Conservation (phyloP, 2,797 vertebrate species). For the Oreochromis grahami region DNA sequence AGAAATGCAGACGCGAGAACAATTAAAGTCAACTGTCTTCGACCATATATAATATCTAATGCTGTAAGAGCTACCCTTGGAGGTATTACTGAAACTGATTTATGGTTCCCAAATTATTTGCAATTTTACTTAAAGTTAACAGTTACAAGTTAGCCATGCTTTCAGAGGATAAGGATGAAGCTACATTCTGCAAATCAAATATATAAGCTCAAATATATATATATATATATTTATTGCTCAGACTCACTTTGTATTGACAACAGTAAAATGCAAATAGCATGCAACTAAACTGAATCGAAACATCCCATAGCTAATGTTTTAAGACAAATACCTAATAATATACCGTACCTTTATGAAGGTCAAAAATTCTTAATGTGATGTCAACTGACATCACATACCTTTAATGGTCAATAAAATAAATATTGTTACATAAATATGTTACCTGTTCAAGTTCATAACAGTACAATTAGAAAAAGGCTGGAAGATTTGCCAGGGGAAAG, state of each 20-base stretch:
- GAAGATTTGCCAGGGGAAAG: not conserved
- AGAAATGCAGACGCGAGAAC: not conserved
- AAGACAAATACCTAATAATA: not conserved
- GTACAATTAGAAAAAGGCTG: not conserved
- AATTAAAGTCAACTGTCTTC: not conserved
- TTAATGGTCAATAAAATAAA: not conserved
- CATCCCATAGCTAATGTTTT: not conserved
- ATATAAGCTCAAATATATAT: not conserved
- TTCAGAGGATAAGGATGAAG: not conserved
- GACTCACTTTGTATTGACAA: not conserved
- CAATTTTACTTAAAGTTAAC: not conserved
- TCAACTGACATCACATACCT: not conserved
- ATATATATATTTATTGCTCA: not conserved
- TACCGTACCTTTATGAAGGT: not conserved
- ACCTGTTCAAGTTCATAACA: not conserved
- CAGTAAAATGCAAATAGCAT: not conserved
- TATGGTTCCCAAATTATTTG: not conserved
- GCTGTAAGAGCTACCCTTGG: not conserved
- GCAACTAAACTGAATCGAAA: not conserved
- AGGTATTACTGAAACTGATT: slow-evolving; percentile 8
- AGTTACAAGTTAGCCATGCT: not conserved
- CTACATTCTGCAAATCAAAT: not conserved
- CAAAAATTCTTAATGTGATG: not conserved
- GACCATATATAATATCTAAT: slow-evolving; percentile 10
- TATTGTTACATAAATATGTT: not conserved